Base-by-base conservation (phyloP, 2,113 vertebrate genomes). In the Brachyhypopomus occidentalis region DNA sequence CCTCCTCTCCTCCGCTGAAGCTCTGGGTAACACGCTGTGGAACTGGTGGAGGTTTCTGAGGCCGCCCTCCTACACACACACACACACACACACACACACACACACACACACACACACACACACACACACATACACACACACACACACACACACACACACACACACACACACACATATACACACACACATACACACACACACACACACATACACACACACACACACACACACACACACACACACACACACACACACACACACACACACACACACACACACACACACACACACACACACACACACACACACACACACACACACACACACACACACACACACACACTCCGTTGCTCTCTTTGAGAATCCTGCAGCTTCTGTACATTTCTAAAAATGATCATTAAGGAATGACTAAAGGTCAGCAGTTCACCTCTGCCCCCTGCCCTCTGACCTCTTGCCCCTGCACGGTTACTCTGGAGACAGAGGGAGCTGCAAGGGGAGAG, bases 321-420 rank as follows among this genome's bases (percentile, higher is more conserved):
- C 77, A 19, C 27, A 11, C 17, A 34, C 52, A 14, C 12, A 38
- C 58, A 19, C 36, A 20, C 23, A 30, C 71, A 22, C 25, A 2
- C 27, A 22, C 20, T 17, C 34, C 2, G n/a, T 52, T 14, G 2
- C 45, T 52, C 45, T 52, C 45, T 52, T 11, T 52, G 45, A 52
- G 45, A 52, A 11, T 52, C 45, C 45, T 14, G 45, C 7, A 23
- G 56, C 75, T 30, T 77, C 25, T 66, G 41, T 41, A 63, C 59
- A 48, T 64, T 38, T 77, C 60, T 66, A 66, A 77, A 77, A 60
- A 77, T 52, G 45, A 41, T 67, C 23, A 22, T 72, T 80, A 80
- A 34, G 41, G 25, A 14, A 19, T 36, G 30, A 58, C 69, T 64
- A 73, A 72, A 80, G 70, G 78, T 80, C 70, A 73, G 70, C 45